Evolutionary conservation across 2,888 invertebrate genomes (phyloP), one percentile per base, ranked within the genome.

Genomic region (Abrostola tripartita): DNA sequence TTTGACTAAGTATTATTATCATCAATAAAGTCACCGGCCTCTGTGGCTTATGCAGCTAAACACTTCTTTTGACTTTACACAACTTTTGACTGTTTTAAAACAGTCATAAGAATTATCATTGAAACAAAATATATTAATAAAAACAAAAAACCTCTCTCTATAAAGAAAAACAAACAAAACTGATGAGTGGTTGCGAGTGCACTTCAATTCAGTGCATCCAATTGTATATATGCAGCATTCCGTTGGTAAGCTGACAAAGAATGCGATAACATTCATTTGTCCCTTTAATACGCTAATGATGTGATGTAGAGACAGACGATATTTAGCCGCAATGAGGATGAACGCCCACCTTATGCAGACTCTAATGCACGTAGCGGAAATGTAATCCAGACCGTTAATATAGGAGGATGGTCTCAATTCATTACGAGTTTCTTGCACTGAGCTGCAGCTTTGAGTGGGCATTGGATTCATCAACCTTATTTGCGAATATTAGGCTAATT

Each of bases 321-420:
- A 85, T 85, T 89, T 87, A 86, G 70, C 81, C 75, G 76, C 84
- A 93, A 92, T 89, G 85, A 93, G 92, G 92, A 92, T 87, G 89
- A 76, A 79, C 90, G 86, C 93, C 92, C 79, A 92, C 81, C 62
- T 58, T 52, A 50, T 70, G 74, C 73, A 75, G 76, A 66, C 72
- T 76, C 70, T 78, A 83, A 81, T 82, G 84, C 81, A 79, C 78
- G 69, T 81, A 82, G 74, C 85, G 85, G 83, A 84, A 82, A 81
- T 77, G 80, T 82, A 80, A 83, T 82, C 74, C 83, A 85, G 86
- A 86, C 85, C 79, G 81, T 66, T 70, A 55, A 63, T 63, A 51
- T 59, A 66, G 35, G 42, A 65, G 60, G 68, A 77, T 79, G 69
- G 52, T 79, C 69, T 71, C 75, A 76, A 79, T 75, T 77, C 62